Percentiles rank a stretch among this genome's conserved stretches.
Evolutionary conservation across 2,113 vertebrate species (phyloP).

Genomic region (Prionailurus bengalensis): DNA sequence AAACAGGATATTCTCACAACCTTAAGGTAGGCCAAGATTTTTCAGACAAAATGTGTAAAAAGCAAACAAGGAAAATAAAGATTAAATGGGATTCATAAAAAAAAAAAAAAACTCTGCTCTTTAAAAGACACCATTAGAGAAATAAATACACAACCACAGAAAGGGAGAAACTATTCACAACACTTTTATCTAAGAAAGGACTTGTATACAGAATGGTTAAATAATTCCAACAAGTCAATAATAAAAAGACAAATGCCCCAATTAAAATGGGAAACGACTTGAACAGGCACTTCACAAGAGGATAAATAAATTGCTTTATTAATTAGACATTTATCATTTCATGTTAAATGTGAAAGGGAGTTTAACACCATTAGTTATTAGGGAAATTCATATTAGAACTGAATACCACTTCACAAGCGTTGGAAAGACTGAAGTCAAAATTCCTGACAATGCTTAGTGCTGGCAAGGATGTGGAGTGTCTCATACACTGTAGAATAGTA

Average conservation of each 20-base stretch:
- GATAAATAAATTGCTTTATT: background rate
- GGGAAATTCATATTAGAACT: no score
- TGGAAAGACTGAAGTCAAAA: accelerated
- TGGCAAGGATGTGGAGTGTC: background rate
- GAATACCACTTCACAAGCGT: accelerated
- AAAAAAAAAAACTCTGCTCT: background rate
- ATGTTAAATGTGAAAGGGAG: background rate
- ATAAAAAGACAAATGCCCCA: background rate
- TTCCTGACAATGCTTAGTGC: accelerated
- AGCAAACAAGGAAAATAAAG: background rate
- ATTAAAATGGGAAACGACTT: background rate
- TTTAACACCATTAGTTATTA: background rate
- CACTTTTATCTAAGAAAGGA: background rate
- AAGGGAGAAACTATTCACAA: background rate
- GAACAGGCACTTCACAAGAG: background rate
- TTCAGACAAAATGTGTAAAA: background rate
- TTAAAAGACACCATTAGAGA: background rate
- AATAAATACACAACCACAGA: background rate
- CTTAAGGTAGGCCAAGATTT: background rate
- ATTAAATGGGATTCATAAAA: background rate
- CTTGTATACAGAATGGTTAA: background rate
- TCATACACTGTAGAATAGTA: accelerated
- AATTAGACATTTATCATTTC: no score
- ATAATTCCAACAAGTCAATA: background rate
- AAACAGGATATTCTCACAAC: background rate